phyloP scores from a whole-genome alignment of 2,797 vertebrate genomes.

The Anabas testudineus region DNA sequence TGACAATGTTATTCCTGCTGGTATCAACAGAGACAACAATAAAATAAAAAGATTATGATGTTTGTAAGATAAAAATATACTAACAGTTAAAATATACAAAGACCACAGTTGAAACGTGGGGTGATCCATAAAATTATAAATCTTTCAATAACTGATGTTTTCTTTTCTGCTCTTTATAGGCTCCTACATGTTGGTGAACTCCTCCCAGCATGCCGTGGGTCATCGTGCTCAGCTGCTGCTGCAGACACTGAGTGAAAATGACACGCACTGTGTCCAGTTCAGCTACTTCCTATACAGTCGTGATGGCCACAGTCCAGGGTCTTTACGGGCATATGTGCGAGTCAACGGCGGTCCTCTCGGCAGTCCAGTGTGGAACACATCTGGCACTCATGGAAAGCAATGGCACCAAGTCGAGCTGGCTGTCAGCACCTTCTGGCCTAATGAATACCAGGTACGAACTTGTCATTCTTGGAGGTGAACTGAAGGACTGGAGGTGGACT shows the following conservation, averaged over 20 bases:
- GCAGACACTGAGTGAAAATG: constrained; percentile 94
- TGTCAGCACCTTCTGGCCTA: constrained; percentile 98
- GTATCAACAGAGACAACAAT: background rate
- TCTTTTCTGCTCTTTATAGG: constrained; percentile 78
- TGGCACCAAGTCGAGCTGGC: constrained; percentile 97
- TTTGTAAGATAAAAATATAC: no score
- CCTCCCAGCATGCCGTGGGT: constrained; percentile 90
- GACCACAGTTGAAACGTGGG: background rate
- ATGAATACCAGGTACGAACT: constrained; percentile 91
- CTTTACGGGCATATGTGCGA: constrained; percentile 89
- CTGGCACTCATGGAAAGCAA: constrained; percentile 90
- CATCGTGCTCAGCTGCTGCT: constrained; percentile 92
- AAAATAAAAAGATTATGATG: no score
- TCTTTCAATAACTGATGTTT: constrained; percentile 20
- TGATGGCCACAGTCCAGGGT: constrained; percentile 93
- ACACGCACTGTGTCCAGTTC: constrained; percentile 98
- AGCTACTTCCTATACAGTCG: constrained; percentile 97
- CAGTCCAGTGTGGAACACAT: constrained; percentile 91
- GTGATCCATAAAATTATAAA: background rate
- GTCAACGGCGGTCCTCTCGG: constrained; percentile 92
- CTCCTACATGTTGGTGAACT: constrained; percentile 96
- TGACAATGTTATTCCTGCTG: no score
- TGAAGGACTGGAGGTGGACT: no score
- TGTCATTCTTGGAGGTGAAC: background rate
- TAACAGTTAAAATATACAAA: no score